Percentiles rank a stretch among this genome's conserved stretches.
These are phyloP conservation scores for Drosophila varians DNA, from an alignment of 1,140 invertebrate species.

Conservation along the genomic window DNA sequence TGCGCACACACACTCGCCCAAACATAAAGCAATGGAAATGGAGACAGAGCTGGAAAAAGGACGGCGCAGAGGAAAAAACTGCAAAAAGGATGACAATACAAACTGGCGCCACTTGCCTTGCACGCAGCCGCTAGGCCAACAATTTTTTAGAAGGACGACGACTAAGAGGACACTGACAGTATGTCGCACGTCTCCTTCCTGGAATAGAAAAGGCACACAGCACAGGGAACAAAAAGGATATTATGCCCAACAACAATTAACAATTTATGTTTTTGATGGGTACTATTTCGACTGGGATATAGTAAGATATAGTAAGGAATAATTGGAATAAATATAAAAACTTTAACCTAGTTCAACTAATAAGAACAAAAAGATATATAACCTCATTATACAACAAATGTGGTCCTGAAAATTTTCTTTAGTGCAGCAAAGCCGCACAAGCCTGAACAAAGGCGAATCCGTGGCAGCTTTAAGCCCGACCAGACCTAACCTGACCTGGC, in stretches of 20 bases:
- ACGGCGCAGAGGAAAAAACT: constrained; percentile 29
- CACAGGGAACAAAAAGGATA: background rate
- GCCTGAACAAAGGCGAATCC: constrained; percentile 23
- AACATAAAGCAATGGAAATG: constrained; percentile 14
- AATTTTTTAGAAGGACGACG: constrained; percentile 48
- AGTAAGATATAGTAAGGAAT: no score
- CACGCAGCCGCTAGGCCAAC: constrained; percentile 77
- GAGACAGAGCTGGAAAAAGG: constrained; percentile 20
- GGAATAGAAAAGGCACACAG: constrained; percentile 30
- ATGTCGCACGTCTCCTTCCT: constrained; percentile 52
- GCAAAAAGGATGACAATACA: constrained; percentile 77
- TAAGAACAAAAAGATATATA: no score
- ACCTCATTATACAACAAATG: no score
- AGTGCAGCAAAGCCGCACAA: constrained; percentile 11
- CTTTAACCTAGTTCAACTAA: background rate
- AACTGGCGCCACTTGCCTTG: constrained; percentile 73
- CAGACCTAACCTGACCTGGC: constrained; percentile 58
- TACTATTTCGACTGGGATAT: no score
- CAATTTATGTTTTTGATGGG: no score
- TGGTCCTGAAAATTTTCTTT: background rate
- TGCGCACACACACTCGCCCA: constrained; percentile 32
- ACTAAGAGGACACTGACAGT: constrained; percentile 54
- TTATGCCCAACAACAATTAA: no score
- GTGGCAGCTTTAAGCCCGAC: constrained; percentile 55
- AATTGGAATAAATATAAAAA: no score